Evolutionary conservation across 1,140 invertebrate species (phyloP).

Genomic region (Dinoponera quadriceps): DNA sequence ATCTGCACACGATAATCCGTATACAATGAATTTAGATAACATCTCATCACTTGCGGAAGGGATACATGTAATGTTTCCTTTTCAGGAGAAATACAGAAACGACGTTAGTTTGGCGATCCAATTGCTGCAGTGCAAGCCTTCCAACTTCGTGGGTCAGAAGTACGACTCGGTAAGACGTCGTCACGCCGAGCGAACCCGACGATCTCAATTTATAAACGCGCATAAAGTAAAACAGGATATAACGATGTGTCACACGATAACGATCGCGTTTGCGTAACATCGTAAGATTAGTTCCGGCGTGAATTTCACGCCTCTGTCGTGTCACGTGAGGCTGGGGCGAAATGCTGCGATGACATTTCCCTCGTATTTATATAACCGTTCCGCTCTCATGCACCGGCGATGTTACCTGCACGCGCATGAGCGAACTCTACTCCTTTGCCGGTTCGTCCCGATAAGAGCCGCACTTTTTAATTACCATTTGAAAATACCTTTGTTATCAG

Average conservation of each 20-base stretch:
- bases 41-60: neutral
- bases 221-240: neutral
- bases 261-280: neutral
- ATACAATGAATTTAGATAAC: conserved; percentile 12
- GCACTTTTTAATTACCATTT: conserved; percentile 1
- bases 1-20: neutral
- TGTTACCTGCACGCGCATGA: neutral
- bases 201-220: neutral
- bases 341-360: conserved; percentile 37
- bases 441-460: neutral
- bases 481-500: neutral
- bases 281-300: conserved; percentile 3
- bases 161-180: conserved; percentile 93
- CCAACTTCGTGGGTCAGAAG: conserved; percentile 97
- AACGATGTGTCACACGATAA: neutral
- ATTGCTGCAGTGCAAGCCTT: conserved; percentile 97
- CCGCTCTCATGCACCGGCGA: conserved; percentile 15
- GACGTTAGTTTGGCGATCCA: conserved; percentile 98
- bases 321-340: neutral
- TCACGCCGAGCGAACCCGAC: neutral
- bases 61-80: conserved; percentile 66
- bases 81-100: conserved; percentile 96
- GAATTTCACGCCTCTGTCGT: conserved; percentile 8
- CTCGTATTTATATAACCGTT: conserved; percentile 9
- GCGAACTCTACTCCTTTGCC: neutral